Percentiles rank a stretch among this genome's conserved stretches.
Conservation (phyloP, 2,113 vertebrate genomes). For the Ochotona curzoniae region DNA sequence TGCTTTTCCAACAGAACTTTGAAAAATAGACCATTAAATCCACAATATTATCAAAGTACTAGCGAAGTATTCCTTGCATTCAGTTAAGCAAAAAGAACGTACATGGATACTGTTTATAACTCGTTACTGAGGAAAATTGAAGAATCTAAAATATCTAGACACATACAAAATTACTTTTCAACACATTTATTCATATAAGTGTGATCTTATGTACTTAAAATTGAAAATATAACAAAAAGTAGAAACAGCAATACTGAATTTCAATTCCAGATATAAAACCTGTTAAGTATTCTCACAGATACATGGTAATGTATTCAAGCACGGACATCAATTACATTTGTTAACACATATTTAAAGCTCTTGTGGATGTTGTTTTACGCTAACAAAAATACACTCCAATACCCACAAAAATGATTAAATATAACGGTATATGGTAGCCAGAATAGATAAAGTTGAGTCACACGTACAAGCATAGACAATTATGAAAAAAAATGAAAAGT, state of each 20-base stretch:
- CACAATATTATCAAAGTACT: slow-evolving; percentile 54
- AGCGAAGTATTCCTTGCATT: slow-evolving; percentile 56
- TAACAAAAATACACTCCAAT: neutral
- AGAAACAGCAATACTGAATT: neutral
- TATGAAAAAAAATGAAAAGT: neutral
- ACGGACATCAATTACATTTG: neutral
- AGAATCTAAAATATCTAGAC: neutral
- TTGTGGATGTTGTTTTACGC: neutral
- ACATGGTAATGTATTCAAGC: neutral
- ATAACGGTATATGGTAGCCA: neutral
- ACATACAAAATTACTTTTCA: neutral
- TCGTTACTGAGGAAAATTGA: neutral
- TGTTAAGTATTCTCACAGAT: neutral
- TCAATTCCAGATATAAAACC: neutral
- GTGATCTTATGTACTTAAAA: neutral
- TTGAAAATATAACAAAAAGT: neutral
- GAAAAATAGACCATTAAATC: slow-evolving; percentile 61
- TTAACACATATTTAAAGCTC: neutral
- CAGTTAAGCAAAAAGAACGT: slow-evolving; percentile 24
- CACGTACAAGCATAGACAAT: neutral
- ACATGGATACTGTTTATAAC: neutral
- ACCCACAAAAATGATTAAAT: neutral
- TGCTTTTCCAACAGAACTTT: slow-evolving; percentile 66
- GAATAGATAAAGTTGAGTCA: neutral
- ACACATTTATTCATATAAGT: neutral